Base-by-base conservation (phyloP, 2,888 invertebrate species). In the Apamea epomidion region DNA sequence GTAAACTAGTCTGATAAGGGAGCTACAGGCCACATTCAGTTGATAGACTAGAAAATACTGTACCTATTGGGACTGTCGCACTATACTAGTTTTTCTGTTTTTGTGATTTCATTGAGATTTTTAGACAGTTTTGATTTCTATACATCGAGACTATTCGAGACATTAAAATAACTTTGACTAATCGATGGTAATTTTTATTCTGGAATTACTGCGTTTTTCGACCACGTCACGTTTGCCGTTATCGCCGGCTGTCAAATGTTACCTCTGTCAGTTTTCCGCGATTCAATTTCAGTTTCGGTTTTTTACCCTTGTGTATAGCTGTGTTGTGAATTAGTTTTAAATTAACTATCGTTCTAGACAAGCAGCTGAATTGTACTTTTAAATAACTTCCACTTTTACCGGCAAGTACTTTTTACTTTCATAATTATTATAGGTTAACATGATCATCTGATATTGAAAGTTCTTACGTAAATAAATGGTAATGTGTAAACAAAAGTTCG, bases 371-470 rank as follows among this genome's bases (percentile, higher is more conserved):
- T 21, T 32, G 10, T 37, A 51, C 10, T 73, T 82, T 62, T 54
- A 74, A n/a, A n/a, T 58, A 42, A 68, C 29, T 58, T 58, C 12
- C 2, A 65, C 0, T 21, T 74, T 54, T 54, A 69, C 45, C 65
- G 76, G 86, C 74, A 76, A 73, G 86, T 78, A 58, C 29, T 8
- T 37, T 0, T 29, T 54, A 18, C 2, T 67, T 72, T 51, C 5
- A n/a, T 18, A 42, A 18, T 54, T 69, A 14, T 62, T 77, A 14
- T 71, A 87, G 84, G 84, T 86, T 86, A 87, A 51, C 16, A 60
- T 29, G 4, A 84, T 68, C 62, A 83, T 75, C 72, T 80, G 77
- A 64, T 75, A 29, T n/a, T 64, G 12, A 21, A 37, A 45, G 21
- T 80, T 45, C 0, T 42, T 42, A 65, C 42, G 65, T 86, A 83